These are phyloP conservation scores for Falco biarmicus DNA, from an alignment of 2,797 vertebrate species.

Conservation along the genomic window DNA sequence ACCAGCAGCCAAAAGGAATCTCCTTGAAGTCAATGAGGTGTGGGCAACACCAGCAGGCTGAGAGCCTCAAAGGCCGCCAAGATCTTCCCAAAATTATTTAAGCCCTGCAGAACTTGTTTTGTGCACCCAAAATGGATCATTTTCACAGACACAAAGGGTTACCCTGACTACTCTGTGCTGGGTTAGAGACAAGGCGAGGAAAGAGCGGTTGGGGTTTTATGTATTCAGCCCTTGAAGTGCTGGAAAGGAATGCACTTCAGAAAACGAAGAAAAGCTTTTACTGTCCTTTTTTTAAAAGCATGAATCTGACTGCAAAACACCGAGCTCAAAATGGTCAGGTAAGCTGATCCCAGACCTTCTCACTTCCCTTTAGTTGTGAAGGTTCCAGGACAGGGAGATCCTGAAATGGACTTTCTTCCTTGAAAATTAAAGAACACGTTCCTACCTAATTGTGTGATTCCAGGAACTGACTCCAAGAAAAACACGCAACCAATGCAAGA, in stretches of 20 bases:
- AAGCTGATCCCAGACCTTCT: not conserved
- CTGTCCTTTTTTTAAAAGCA: not conserved
- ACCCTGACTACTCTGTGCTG: not conserved
- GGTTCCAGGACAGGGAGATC: not conserved
- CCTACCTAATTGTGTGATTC: conserved; percentile 62
- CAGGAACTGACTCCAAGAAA: conserved; percentile 63
- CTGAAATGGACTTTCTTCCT: conserved; percentile 52
- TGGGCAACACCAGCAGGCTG: not conserved
- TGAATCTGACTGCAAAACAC: not conserved
- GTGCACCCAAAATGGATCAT: not conserved
- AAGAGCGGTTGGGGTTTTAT: not conserved
- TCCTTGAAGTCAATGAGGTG: conserved; percentile 27
- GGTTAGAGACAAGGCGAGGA: not conserved
- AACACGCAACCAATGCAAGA: conserved; percentile 26
- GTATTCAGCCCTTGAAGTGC: not conserved
- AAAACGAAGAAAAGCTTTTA: not conserved
- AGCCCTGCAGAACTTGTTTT: not conserved
- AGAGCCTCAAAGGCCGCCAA: not conserved
- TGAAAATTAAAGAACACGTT: conserved; percentile 44
- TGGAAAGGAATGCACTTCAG: not conserved
- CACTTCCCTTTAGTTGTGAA: not conserved
- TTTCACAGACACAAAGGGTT: not conserved
- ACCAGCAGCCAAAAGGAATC: conserved; percentile 19
- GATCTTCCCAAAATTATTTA: not conserved
- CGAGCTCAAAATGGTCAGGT: not conserved